A percentile compares a stretch with the other conserved stretches of the same genome.
phyloP scores from a whole-genome alignment of 2,888 invertebrate species.

The Oscheius sp. region DNA sequence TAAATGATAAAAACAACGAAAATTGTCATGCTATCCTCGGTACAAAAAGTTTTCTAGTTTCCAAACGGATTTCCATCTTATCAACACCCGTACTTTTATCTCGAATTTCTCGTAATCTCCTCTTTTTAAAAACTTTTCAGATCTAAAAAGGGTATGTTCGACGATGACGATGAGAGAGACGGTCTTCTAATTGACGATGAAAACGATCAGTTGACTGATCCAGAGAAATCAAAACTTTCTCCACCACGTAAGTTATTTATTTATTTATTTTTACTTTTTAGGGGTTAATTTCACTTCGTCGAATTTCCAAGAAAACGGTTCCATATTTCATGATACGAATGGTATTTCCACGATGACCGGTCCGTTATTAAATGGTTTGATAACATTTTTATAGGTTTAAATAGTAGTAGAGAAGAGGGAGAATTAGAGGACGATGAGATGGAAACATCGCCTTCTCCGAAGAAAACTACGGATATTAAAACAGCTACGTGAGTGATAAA shows the following conservation, averaged over 20 bases:
- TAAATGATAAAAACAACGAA: no score
- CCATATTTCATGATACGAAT: background rate
- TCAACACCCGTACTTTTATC: no score
- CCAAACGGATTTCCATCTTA: no score
- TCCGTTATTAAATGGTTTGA: background rate
- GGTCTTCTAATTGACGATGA: constrained; percentile 27
- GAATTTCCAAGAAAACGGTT: background rate
- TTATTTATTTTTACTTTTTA: no score
- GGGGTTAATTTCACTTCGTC: background rate
- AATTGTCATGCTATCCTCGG: no score
- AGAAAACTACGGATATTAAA: no score
- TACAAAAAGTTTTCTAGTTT: no score
- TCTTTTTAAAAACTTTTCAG: background rate
- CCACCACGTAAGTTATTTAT: background rate
- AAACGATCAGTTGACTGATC: background rate
- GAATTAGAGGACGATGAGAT: constrained; percentile 29
- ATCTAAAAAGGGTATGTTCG: constrained; percentile 12
- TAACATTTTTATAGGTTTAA: constrained; percentile 4
- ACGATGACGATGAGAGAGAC: constrained; percentile 18
- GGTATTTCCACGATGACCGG: background rate
- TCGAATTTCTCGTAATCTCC: no score
- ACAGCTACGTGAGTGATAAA: no score
- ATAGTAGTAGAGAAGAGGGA: constrained; percentile 12
- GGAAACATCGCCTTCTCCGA: constrained; percentile 4
- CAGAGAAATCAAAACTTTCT: background rate